Percentiles rank a stretch among this genome's conserved stretches.
Evolutionary conservation across 2,797 vertebrate genomes (phyloP).

Genomic region (Microctenopoma lineatum): DNA sequence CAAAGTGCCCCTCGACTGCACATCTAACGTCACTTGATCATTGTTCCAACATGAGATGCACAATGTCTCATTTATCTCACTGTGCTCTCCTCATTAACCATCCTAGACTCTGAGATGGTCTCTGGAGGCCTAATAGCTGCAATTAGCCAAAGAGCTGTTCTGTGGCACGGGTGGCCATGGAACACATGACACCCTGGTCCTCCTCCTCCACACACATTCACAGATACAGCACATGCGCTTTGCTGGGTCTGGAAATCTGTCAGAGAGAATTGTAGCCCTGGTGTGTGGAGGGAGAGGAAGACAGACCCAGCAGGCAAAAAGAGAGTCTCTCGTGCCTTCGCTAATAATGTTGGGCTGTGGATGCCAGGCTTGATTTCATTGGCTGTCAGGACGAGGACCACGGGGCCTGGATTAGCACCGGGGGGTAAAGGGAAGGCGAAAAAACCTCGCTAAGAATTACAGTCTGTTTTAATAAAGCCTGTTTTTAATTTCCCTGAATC

Average conservation of each 20-base stretch:
- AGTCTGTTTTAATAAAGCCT: slow-evolving; percentile 60
- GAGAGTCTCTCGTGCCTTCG: slow-evolving; percentile 57
- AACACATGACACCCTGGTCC: slow-evolving; percentile 49
- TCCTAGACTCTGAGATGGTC: slow-evolving; percentile 53
- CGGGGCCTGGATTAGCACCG: slow-evolving; percentile 55
- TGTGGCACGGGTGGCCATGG: slow-evolving; percentile 45
- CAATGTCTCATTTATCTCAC: slow-evolving; percentile 75
- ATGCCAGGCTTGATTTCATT: slow-evolving; percentile 69
- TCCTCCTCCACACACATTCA: slow-evolving; percentile 19
- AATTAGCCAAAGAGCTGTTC: slow-evolving; percentile 74
- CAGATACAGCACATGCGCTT: slow-evolving; percentile 12
- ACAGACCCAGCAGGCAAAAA: slow-evolving; percentile 51
- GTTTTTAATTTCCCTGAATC: slow-evolving; percentile 73
- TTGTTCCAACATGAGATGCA: slow-evolving; percentile 64
- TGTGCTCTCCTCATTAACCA: slow-evolving; percentile 69
- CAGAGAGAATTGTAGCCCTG: slow-evolving; percentile 54
- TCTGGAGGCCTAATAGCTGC: slow-evolving; percentile 72
- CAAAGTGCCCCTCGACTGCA: slow-evolving; percentile 27
- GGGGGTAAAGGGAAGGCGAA: slow-evolving; percentile 3
- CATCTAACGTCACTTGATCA: slow-evolving; percentile 49
- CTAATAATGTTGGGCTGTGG: slow-evolving; percentile 65
- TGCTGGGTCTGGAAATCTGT: slow-evolving; percentile 48
- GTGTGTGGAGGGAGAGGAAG: slow-evolving; percentile 55
- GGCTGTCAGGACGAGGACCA: slow-evolving; percentile 64
- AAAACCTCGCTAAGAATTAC: slow-evolving; percentile 40